A percentile compares a stretch with the other conserved stretches of the same genome.
These are phyloP conservation scores for Parnassius orleans DNA, from an alignment of 2,888 invertebrate species.

Conservation along the genomic window DNA sequence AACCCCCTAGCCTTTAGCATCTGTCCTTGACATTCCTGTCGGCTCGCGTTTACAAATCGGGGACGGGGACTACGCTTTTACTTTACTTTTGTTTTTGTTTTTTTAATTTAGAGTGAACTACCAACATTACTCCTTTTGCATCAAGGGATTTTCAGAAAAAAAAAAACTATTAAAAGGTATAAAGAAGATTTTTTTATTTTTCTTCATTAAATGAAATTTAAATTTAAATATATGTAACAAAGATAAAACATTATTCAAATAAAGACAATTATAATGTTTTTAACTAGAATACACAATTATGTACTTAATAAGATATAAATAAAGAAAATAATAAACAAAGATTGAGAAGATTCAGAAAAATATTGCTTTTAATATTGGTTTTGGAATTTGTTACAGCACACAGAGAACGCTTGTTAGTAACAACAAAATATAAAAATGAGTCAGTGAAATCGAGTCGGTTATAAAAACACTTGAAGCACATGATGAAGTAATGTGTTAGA, in stretches of 20 bases:
- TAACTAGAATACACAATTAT: not conserved
- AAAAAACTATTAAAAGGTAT: too few relatives aligned
- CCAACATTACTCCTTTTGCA: not conserved
- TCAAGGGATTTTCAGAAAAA: not conserved
- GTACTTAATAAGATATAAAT: not conserved
- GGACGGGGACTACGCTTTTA: not conserved
- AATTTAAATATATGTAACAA: too few relatives aligned
- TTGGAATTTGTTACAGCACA: conserved; percentile 21
- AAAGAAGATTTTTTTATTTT: too few relatives aligned
- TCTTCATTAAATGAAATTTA: too few relatives aligned
- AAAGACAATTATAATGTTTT: not conserved
- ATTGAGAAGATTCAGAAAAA: not conserved
- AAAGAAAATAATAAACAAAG: too few relatives aligned
- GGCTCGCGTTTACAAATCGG: conserved; percentile 43
- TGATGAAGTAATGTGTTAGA: conserved; percentile 29
- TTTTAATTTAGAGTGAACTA: not conserved
- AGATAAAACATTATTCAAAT: too few relatives aligned
- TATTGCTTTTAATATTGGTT: not conserved
- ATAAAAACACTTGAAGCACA: conserved; percentile 5
- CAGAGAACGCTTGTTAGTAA: conserved; percentile 30
- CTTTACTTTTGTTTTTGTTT: not conserved
- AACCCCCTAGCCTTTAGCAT: conserved; percentile 69
- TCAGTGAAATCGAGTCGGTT: conserved; percentile 21
- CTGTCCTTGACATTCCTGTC: conserved; percentile 59
- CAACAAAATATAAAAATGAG: conserved; percentile 33